A percentile compares a stretch with the other conserved stretches of the same genome.
Evolutionary conservation across 2,888 invertebrate species (phyloP).

Genomic region (Lydus trimaculatus): DNA sequence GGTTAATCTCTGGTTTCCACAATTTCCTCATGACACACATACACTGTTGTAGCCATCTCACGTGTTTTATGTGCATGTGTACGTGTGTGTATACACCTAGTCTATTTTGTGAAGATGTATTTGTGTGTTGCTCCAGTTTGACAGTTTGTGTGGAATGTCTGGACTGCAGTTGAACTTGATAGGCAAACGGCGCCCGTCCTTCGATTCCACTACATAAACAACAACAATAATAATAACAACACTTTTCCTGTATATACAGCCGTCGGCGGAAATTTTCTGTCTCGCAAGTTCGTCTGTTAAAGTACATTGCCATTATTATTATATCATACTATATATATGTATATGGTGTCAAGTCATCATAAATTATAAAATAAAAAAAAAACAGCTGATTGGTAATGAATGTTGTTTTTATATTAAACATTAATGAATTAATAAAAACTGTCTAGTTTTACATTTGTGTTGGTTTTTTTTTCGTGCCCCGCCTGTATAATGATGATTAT

Average conservation of each 20-base stretch:
- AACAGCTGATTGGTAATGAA: not conserved
- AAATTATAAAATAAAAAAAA: too few relatives aligned
- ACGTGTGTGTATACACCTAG: too few relatives aligned
- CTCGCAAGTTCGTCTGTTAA: not conserved
- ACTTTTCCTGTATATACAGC: not conserved
- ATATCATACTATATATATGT: not conserved
- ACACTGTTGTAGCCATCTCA: not conserved
- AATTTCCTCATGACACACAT: conserved; percentile 7
- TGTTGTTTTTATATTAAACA: too few relatives aligned
- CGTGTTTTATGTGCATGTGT: not conserved
- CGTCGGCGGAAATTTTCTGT: not conserved
- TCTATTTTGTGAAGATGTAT: not conserved
- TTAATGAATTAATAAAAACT: not conserved
- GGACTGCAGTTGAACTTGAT: conserved; percentile 1
- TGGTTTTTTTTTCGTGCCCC: not conserved
- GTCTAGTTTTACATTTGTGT: too few relatives aligned
- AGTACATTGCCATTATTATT: conserved; percentile 2
- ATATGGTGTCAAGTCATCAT: not conserved
- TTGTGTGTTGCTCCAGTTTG: not conserved
- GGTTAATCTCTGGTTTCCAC: not conserved
- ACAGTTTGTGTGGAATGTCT: conserved; percentile 7
- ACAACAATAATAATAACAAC: too few relatives aligned
- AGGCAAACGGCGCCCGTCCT: not conserved
- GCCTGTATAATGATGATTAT: not conserved
- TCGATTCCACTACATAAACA: not conserved